Base-by-base conservation (phyloP, 2,888 invertebrate species). In the Drosophila prostipennis region DNA sequence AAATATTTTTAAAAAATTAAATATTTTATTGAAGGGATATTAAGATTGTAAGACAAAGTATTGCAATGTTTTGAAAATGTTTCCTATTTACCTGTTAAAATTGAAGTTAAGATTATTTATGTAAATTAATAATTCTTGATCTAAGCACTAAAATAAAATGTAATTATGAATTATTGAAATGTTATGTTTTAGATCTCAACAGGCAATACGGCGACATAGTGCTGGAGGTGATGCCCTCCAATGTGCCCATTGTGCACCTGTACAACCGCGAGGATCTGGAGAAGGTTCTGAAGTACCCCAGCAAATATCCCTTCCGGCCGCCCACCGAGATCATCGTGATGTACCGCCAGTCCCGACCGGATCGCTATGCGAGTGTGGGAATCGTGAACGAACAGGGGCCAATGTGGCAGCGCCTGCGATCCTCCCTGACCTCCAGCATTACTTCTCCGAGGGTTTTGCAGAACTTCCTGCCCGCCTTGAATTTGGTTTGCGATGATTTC, bases 311-410 rank as follows among this genome's bases (percentile, higher is more conserved):
- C 0, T 94, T 96, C 82, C 93, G 97, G 16, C 97, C 97, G 11
- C 96, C 96, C 36, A 96, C 96, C 2, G 96, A 96, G 92, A 96
- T 96, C 76, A 95, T 96, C 26, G 95, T 95, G 51, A 93, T 94
- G 80, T 97, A 97, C 92, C 93, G 97, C 34, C 93, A 92, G 57
- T 94, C 94, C 45, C 93, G 95, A 16, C 96, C 95, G 0, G 97
- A 97, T 88, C 93, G 96, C 90, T 97, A 97, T 91, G 95, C 96
- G 34, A 96, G 95, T 75, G 94, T 95, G 26, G 97, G 97, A 77
- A 93, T 97, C 54, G 96, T 96, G 34, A 97, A 97, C 91, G 96
- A 96, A 95, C 95, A 95, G 93, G 97, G 97, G 6, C 94, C 95
- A 79, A 94, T 94, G 71, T 97, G 97, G 97, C 94, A 95, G 72